phyloP scores from a whole-genome alignment of 2,888 invertebrate species.

The Camponotus fellah region DNA sequence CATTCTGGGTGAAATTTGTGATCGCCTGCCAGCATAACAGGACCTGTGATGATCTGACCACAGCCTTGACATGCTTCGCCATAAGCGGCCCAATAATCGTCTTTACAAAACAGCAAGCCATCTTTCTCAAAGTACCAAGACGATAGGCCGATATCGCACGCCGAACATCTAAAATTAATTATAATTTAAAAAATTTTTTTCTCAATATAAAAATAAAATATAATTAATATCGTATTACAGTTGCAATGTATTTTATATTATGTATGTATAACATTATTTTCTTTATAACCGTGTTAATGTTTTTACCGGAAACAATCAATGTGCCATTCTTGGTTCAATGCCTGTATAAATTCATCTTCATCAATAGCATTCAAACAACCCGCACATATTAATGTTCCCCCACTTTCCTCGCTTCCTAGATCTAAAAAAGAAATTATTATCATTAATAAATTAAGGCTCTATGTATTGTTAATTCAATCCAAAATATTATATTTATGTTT shows the following conservation, averaged over 20 bases:
- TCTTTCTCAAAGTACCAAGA: conserved; percentile 98
- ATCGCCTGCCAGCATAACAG: conserved; percentile 97
- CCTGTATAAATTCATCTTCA: conserved; percentile 93
- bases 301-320: conserved; percentile 94
- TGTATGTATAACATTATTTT: background rate
- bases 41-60: conserved; percentile 94
- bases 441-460: background rate
- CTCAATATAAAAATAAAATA: conserved; percentile 2
- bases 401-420: conserved; percentile 78
- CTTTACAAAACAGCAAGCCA: conserved; percentile 95
- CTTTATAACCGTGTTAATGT: conserved; percentile 7
- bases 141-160: conserved; percentile 94
- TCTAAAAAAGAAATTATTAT: conserved; percentile 72
- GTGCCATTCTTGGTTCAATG: conserved; percentile 95
- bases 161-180: conserved; percentile 91
- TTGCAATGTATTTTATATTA: background rate
- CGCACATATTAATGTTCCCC: conserved; percentile 87
- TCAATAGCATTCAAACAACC: conserved; percentile 92
- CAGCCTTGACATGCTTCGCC: conserved; percentile 97
- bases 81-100: conserved; percentile 95
- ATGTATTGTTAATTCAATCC: background rate
- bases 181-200: background rate
- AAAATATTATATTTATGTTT: conserved; percentile 16
- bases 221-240: background rate
- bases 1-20: conserved; percentile 99